Conservation (phyloP, 92 coral and sea anemone species). For the Zoanthus solanderi region DNA sequence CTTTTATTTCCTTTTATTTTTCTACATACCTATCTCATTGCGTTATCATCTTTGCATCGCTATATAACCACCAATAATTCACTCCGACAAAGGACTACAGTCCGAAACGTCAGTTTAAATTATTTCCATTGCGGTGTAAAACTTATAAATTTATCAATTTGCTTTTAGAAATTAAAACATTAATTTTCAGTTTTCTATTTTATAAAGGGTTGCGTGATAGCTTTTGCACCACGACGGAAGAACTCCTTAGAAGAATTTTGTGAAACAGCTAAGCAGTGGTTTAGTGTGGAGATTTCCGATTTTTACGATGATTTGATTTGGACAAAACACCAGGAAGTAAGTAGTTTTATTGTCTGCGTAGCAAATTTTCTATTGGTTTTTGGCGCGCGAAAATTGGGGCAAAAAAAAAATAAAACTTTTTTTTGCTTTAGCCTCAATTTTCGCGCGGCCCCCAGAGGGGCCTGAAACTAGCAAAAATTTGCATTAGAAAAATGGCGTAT, state of each 20-base stretch:
- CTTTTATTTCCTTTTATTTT: too few relatives aligned
- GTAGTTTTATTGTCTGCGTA: background rate
- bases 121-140: too few relatives aligned
- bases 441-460: too few relatives aligned
- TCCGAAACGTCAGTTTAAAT: too few relatives aligned
- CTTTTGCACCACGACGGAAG: slow-evolving; percentile 35
- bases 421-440: too few relatives aligned
- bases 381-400: too few relatives aligned
- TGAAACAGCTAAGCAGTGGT: slow-evolving; percentile 15
- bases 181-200: background rate
- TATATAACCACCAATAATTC: too few relatives aligned
- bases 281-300: slow-evolving; percentile 9
- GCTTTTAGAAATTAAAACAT: background rate
- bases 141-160: too few relatives aligned
- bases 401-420: background rate
- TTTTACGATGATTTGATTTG: slow-evolving; percentile 34
- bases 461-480: too few relatives aligned
- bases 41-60: too few relatives aligned
- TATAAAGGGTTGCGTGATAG: slow-evolving; percentile 29
- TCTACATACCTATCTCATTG: too few relatives aligned
- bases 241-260: slow-evolving; percentile 37
- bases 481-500: background rate
- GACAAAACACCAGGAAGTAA: slow-evolving; percentile 34
- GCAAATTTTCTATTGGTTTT: background rate
- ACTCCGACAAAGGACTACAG: too few relatives aligned